Percentiles rank a stretch among this genome's conserved stretches.
These are phyloP conservation scores for Geophilus truncorum DNA, from an alignment of 2,888 invertebrate genomes.

Conservation along the genomic window DNA sequence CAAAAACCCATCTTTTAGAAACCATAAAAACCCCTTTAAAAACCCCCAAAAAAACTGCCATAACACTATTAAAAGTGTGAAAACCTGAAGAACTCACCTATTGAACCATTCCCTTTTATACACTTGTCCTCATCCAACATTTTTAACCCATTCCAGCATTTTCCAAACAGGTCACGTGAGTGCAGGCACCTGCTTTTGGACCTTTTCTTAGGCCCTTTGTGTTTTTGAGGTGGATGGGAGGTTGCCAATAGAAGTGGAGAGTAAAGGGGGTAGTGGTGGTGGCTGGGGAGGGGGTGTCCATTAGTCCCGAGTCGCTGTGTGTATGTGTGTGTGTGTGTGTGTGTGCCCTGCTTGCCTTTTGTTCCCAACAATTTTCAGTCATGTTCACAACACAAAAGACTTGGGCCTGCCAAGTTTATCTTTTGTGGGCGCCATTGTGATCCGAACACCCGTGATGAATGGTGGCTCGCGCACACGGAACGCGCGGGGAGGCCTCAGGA, in stretches of 20 bases:
- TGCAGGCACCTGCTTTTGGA: neutral
- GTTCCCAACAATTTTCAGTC: constrained; percentile 30
- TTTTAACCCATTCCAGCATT: neutral
- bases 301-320: neutral
- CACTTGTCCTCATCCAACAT: neutral
- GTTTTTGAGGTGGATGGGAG: neutral
- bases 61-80: no score
- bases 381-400: constrained; percentile 10
- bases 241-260: neutral
- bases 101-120: neutral
- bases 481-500: neutral
- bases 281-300: neutral
- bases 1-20: neutral
- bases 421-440: neutral
- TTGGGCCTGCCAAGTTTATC: neutral
- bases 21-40: no score
- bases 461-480: neutral
- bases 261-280: neutral
- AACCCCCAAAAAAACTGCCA: neutral
- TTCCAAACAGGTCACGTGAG: neutral
- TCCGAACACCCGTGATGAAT: neutral
- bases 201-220: neutral
- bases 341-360: constrained; percentile 19
- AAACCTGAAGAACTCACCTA: neutral
- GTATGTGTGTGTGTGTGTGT: neutral